A percentile compares a stretch with the other conserved stretches of the same genome.
phyloP scores from a whole-genome alignment of 2,888 invertebrate genomes.

The Alentia gelatinosa region DNA sequence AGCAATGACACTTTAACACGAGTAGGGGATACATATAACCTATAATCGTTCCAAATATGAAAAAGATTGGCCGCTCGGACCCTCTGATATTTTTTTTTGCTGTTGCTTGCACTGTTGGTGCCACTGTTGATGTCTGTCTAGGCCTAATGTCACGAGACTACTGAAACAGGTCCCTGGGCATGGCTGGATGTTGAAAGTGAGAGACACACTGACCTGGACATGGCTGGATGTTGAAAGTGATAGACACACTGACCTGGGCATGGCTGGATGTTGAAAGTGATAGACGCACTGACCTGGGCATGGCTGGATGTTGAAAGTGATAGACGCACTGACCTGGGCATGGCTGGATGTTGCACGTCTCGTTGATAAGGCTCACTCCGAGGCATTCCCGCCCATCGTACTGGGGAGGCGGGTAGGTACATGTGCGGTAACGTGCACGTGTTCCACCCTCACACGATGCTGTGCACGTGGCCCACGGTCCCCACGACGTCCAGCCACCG shows the following conservation, averaged over 20 bases:
- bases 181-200: no score
- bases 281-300: not conserved
- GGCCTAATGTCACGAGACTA: no score
- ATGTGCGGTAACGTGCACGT: conserved; percentile 43
- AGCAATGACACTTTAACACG: no score
- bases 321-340: conserved; percentile 56
- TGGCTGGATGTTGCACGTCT: conserved; percentile 57
- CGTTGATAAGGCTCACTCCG: conserved; percentile 42
- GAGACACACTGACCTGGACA: not conserved
- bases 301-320: not conserved
- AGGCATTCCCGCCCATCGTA: conserved; percentile 56
- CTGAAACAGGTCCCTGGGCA: no score
- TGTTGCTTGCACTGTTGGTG: no score
- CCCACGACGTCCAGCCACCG: conserved; percentile 59
- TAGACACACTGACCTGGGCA: not conserved
- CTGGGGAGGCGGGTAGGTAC: conserved; percentile 53
- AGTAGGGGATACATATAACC: no score
- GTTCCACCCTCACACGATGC: conserved; percentile 57
- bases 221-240: not conserved
- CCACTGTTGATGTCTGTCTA: no score
- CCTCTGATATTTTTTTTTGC: no score
- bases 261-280: not conserved
- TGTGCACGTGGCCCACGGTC: conserved; percentile 55
- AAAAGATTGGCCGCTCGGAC: no score
- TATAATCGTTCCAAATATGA: no score